Evolutionary conservation across 2,113 vertebrate genomes (phyloP).

Genomic region (Hyperoodon ampullatus): DNA sequence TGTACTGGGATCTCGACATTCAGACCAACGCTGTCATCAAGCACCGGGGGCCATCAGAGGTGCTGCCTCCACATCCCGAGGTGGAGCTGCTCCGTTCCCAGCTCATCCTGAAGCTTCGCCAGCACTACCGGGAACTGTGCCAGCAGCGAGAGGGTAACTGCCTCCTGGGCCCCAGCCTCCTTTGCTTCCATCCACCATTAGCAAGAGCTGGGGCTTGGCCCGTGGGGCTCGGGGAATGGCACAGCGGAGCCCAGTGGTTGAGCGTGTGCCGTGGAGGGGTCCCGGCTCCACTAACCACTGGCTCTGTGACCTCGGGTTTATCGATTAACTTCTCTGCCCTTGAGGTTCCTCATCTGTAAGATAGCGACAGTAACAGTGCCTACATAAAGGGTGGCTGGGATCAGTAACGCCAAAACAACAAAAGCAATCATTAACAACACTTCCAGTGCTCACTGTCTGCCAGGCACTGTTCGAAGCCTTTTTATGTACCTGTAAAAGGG

Average conservation of each 20-base stretch:
- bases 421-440: accelerated
- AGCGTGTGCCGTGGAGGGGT: neutral
- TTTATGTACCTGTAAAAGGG: neutral
- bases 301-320: neutral
- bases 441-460: neutral
- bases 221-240: neutral
- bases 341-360: neutral
- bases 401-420: neutral
- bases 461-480: neutral
- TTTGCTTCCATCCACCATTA: neutral
- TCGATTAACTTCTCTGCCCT: neutral
- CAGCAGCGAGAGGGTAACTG: slow-evolving; percentile 92
- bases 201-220: neutral
- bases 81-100: slow-evolving; percentile 96
- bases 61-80: slow-evolving; percentile 94
- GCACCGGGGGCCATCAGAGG: slow-evolving; percentile 88
- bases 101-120: slow-evolving; percentile 95
- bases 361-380: neutral
- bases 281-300: neutral
- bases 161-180: accelerated
- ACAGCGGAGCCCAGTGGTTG: neutral
- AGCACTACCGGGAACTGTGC: slow-evolving; percentile 97
- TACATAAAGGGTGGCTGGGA: neutral
- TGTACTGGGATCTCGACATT: slow-evolving; percentile 97
- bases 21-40: slow-evolving; percentile 96